Conservation (phyloP, 1,140 invertebrate species). For the Cyclina sinensis region DNA sequence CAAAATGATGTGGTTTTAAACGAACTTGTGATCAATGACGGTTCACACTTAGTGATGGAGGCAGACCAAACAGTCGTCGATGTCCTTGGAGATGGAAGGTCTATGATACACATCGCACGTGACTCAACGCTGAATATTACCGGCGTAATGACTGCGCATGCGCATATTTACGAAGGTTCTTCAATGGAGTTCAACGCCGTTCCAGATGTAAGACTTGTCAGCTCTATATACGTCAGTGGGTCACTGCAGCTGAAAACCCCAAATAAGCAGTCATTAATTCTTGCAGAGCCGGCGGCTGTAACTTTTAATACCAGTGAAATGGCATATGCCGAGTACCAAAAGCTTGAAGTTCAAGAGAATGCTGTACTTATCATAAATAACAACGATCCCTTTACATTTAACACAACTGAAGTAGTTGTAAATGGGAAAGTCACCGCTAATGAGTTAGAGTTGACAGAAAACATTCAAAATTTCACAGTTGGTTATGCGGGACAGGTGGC, state of each 20-base stretch:
- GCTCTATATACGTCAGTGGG: conserved; percentile 52
- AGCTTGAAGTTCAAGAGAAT: background rate
- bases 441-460: background rate
- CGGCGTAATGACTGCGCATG: conserved; percentile 62
- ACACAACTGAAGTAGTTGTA: background rate
- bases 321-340: background rate
- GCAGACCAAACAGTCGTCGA: conserved; percentile 54
- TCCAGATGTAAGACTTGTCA: conserved; percentile 52
- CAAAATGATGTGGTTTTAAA: conserved; percentile 58
- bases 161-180: conserved; percentile 61
- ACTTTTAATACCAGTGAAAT: conserved; percentile 17
- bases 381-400: background rate
- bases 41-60: conserved; percentile 70
- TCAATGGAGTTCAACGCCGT: conserved; percentile 49
- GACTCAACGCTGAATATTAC: conserved; percentile 58
- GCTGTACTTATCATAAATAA: conserved; percentile 3
- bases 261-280: conserved; percentile 41
- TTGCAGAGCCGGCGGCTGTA: conserved; percentile 44
- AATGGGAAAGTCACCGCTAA: background rate
- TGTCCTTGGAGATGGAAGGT: conserved; percentile 66
- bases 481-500: conserved; percentile 66
- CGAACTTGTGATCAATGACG: conserved; percentile 68
- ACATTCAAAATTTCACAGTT: conserved; percentile 51
- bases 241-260: conserved; percentile 65
- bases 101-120: conserved; percentile 64